phyloP scores from a whole-genome alignment of 2,888 invertebrate species.

The Myopa tessellatipennis region DNA sequence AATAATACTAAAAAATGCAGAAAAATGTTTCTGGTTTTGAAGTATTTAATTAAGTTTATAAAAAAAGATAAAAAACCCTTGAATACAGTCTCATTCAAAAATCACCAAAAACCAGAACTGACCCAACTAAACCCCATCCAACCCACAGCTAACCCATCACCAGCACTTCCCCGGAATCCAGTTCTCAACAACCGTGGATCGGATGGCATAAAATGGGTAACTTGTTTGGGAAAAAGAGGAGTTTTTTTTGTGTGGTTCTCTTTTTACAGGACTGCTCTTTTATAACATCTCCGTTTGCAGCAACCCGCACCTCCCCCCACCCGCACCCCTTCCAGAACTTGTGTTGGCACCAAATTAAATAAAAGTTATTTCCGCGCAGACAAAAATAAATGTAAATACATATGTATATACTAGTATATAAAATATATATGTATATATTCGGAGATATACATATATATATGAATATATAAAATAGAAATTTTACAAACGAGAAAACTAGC shows the following conservation, averaged over 20 bases:
- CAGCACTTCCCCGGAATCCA: not conserved
- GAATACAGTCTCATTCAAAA: not conserved
- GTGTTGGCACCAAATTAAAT: conserved; percentile 32
- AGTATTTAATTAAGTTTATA: conserved; percentile 16
- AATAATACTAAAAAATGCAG: not conserved
- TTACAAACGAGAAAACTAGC: conserved; percentile 1
- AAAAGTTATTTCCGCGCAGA: conserved; percentile 37
- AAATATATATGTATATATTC: not conserved
- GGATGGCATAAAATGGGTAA: not conserved
- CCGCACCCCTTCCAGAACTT: conserved; percentile 29
- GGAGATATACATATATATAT: no score
- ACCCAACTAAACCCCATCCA: not conserved
- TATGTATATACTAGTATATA: conserved; percentile 2
- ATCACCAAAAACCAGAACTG: not conserved
- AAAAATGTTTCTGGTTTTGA: conserved; percentile 16
- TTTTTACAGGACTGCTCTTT: not conserved
- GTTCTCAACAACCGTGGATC: not conserved
- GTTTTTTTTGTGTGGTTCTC: not conserved
- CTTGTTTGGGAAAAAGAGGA: not conserved
- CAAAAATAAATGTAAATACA: conserved; percentile 12
- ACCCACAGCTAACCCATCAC: not conserved
- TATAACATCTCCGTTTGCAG: not conserved
- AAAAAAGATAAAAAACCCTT: not conserved
- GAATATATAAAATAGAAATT: conserved; percentile 6
- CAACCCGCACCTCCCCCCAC: not conserved